Percentiles rank a stretch among this genome's conserved stretches.
Evolutionary conservation across 2,888 invertebrate species (phyloP).

Genomic region (Calephelis perditalis): DNA sequence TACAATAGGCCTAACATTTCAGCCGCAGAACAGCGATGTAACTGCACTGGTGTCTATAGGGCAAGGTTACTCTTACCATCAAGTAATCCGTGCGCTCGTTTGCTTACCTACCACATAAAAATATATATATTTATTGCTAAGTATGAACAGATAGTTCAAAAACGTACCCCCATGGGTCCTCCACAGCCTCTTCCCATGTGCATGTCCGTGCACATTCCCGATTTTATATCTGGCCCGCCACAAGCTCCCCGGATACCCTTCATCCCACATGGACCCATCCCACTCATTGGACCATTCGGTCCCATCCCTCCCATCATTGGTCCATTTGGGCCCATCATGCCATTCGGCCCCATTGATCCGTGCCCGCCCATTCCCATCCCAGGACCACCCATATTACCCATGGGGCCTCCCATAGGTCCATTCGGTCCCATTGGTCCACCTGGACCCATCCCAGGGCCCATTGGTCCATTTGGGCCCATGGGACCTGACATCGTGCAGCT

Average conservation of each 20-base stretch:
- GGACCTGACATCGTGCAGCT: constrained; percentile 71
- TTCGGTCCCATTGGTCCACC: constrained; percentile 60
- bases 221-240: constrained; percentile 73
- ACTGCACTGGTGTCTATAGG: background rate
- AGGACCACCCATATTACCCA: constrained; percentile 55
- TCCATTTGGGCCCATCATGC: constrained; percentile 66
- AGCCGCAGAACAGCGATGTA: too few relatives aligned
- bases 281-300: constrained; percentile 71
- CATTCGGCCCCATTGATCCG: constrained; percentile 58
- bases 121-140: background rate
- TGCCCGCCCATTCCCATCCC: constrained; percentile 57
- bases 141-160: background rate
- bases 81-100: background rate
- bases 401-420: constrained; percentile 54
- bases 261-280: constrained; percentile 74
- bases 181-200: constrained; percentile 74
- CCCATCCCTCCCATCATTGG: constrained; percentile 68
- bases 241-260: constrained; percentile 68
- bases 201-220: constrained; percentile 72
- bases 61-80: background rate
- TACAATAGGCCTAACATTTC: too few relatives aligned
- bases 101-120: background rate
- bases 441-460: constrained; percentile 48
- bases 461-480: constrained; percentile 53
- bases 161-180: constrained; percentile 73